phyloP scores from a whole-genome alignment of 2,888 invertebrate species.

The Andrena hattorfiana region DNA sequence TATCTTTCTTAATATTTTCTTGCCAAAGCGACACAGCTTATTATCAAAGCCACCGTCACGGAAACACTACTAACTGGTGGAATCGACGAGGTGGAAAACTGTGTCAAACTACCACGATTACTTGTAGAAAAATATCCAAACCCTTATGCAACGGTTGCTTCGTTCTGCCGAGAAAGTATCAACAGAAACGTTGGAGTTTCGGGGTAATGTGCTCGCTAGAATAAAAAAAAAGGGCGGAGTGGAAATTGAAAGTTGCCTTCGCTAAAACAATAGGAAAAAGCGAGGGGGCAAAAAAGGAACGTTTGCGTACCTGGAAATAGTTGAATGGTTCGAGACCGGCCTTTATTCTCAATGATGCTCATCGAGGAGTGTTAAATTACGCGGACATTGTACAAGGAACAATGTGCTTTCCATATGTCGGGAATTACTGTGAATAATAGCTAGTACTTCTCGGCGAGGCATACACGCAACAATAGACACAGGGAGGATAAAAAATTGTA shows the following conservation, averaged over 20 bases:
- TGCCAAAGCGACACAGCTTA: too few species aligned
- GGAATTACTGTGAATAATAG: constrained; percentile 57
- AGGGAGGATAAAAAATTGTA: constrained; percentile 26
- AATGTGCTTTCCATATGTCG: constrained; percentile 63
- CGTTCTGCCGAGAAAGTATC: neutral
- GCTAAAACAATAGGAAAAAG: constrained; percentile 41
- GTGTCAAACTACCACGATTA: neutral
- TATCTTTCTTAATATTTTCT: too few species aligned
- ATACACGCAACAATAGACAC: constrained; percentile 47
- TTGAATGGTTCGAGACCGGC: constrained; percentile 52
- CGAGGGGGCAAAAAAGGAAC: constrained; percentile 35
- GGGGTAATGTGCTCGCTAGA: neutral
- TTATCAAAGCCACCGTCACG: too few species aligned
- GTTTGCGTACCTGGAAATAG: constrained; percentile 62
- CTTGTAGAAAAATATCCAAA: neutral
- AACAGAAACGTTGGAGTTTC: neutral
- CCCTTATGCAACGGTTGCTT: neutral
- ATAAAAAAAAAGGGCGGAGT: constrained; percentile 9
- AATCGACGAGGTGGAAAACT: too few species aligned
- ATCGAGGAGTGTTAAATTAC: constrained; percentile 69
- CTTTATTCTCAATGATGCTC: constrained; percentile 58
- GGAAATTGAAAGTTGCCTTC: constrained; percentile 37
- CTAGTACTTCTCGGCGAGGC: constrained; percentile 26
- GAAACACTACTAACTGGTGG: too few species aligned
- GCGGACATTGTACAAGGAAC: constrained; percentile 65